Conservation (phyloP, 2,797 vertebrate species). For the Morus bassanus region DNA sequence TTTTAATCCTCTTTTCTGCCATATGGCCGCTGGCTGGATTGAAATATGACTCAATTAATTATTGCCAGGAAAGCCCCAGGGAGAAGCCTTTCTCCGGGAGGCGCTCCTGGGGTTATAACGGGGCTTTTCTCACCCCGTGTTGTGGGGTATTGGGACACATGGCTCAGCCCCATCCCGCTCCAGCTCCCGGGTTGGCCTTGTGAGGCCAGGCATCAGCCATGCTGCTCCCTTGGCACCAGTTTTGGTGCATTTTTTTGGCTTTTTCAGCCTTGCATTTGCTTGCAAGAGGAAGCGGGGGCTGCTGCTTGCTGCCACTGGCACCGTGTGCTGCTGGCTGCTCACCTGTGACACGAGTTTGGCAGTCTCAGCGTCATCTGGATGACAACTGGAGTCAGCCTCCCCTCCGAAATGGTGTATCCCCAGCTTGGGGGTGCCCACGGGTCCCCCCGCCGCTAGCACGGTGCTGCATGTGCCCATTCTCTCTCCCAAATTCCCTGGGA, state of each 20-base stretch:
- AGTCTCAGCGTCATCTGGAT: background rate
- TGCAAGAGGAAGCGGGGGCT: background rate
- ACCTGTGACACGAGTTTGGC: background rate
- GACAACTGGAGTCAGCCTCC: accelerated
- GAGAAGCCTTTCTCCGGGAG: background rate
- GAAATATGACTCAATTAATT: conserved; percentile 71
- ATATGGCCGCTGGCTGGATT: conserved; percentile 66
- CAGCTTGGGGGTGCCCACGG: background rate
- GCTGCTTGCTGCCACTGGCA: background rate
- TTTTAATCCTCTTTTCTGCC: conserved; percentile 70
- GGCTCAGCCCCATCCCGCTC: background rate
- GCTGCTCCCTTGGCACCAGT: background rate
- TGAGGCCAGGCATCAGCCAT: accelerated
- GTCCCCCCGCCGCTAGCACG: accelerated
- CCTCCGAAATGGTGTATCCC: background rate
- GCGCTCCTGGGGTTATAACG: background rate
- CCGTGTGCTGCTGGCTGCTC: accelerated
- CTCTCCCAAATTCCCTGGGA: background rate
- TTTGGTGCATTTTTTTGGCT: background rate
- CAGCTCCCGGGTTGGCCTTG: accelerated
- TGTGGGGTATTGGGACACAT: accelerated
- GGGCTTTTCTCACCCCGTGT: background rate
- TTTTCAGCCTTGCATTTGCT: background rate
- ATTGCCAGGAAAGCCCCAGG: conserved; percentile 42
- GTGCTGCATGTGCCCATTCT: accelerated